phyloP scores from a whole-genome alignment of 2,113 vertebrate genomes.

The Delphinapterus leucas region DNA sequence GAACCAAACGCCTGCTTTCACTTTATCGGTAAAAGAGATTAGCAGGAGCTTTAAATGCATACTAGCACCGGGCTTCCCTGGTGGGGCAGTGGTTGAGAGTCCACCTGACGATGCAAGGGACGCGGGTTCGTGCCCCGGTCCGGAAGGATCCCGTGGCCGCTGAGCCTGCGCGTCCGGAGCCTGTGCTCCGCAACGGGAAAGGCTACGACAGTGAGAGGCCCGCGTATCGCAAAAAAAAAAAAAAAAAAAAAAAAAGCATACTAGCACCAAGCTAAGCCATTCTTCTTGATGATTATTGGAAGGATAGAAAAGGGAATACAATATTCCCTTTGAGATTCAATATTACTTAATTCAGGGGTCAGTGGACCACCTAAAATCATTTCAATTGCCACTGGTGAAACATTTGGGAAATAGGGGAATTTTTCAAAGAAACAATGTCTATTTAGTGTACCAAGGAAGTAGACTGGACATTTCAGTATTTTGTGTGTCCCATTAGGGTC shows the following conservation, averaged over 20 bases:
- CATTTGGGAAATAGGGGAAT: not conserved
- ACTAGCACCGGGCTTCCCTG: not conserved
- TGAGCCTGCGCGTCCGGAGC: too few species aligned
- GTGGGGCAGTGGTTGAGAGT: too few species aligned
- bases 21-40: constrained; percentile 21
- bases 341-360: not conserved
- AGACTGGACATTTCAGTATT: not conserved
- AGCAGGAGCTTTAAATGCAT: constrained; percentile 5
- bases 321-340: not conserved
- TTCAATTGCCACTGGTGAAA: not conserved
- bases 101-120: too few species aligned
- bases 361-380: not conserved
- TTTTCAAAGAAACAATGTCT: not conserved
- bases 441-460: not conserved
- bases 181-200: too few species aligned
- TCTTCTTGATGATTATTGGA: not conserved
- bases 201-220: too few species aligned
- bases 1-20: constrained; percentile 12
- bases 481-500: not conserved
- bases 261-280: not conserved
- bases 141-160: too few species aligned
- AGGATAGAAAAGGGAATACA: not conserved
- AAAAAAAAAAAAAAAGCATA: not conserved
- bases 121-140: accelerated
- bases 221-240: too few species aligned